A percentile compares a stretch with the other conserved stretches of the same genome.
These are phyloP conservation scores for Poecilia latipinna DNA, from an alignment of 2,113 vertebrate genomes.

Conservation along the genomic window DNA sequence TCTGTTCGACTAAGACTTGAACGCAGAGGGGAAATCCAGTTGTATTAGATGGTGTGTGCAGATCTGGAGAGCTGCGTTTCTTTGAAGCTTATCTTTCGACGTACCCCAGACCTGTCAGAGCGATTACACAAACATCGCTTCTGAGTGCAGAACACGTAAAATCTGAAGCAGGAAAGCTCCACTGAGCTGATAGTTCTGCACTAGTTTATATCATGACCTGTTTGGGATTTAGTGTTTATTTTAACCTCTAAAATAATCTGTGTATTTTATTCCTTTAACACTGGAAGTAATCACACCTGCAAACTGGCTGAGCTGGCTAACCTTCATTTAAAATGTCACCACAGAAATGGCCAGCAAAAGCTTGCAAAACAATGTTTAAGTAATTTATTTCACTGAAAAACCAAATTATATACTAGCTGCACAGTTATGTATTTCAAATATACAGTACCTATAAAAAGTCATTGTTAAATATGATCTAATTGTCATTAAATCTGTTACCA, in stretches of 20 bases:
- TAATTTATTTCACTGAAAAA: too few relatives aligned
- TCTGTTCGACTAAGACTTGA: not conserved
- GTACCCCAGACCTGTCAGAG: constrained; percentile 43
- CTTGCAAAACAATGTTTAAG: too few relatives aligned
- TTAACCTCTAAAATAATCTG: not conserved
- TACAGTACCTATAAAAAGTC: too few relatives aligned
- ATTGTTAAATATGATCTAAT: too few relatives aligned
- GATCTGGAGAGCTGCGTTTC: constrained; percentile 29
- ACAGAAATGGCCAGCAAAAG: too few relatives aligned
- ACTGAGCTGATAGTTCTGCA: not conserved
- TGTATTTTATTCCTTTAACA: not conserved
- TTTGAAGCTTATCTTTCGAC: constrained; percentile 14
- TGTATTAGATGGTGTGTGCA: constrained; percentile 9
- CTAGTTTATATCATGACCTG: not conserved
- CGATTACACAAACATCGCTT: constrained; percentile 30
- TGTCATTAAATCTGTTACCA: too few relatives aligned
- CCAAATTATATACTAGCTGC: too few relatives aligned
- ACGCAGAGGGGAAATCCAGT: not conserved
- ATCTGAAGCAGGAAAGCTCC: not conserved
- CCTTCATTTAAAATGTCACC: too few relatives aligned
- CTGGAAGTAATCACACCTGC: too few relatives aligned
- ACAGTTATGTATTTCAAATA: too few relatives aligned
- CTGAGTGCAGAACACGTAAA: not conserved
- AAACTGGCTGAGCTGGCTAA: too few relatives aligned
- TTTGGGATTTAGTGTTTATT: not conserved